phyloP scores from a whole-genome alignment of 2,113 vertebrate genomes.

The Eudyptes chrysolophus region DNA sequence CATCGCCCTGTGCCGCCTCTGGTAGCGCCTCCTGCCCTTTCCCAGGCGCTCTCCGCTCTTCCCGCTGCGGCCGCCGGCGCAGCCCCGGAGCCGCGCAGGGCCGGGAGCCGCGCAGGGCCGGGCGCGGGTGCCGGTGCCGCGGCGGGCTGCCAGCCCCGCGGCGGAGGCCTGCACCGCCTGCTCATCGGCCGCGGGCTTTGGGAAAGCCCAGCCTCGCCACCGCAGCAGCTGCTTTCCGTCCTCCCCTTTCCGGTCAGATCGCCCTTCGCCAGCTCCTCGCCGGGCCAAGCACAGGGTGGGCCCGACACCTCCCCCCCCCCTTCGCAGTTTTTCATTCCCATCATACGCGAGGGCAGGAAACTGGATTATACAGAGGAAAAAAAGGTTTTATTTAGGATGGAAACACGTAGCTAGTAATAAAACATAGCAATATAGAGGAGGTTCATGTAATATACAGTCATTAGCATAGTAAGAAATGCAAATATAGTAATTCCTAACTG shows the following conservation, averaged over 20 bases:
- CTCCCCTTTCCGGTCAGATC: accelerated
- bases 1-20: too few species aligned
- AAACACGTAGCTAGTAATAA: not conserved
- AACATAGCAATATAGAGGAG: not conserved
- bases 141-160: not conserved
- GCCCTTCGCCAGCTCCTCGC: not conserved
- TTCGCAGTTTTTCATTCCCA: accelerated
- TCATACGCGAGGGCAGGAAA: accelerated
- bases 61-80: too few species aligned
- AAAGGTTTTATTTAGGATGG: not conserved
- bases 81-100: too few species aligned
- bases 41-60: too few species aligned
- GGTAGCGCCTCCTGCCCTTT: too few species aligned
- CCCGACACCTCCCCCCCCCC: too few species aligned
- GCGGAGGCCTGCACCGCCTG: too few species aligned
- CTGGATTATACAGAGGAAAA: accelerated
- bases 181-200: not conserved
- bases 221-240: not conserved
- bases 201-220: not conserved
- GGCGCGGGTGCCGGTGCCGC: too few species aligned
- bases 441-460: not conserved
- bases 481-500: not conserved
- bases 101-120: too few species aligned
- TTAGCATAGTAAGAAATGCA: not conserved
- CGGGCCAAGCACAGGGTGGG: accelerated